phyloP scores from a whole-genome alignment of 2,797 vertebrate species.

The Melanotaenia trifasciata region DNA sequence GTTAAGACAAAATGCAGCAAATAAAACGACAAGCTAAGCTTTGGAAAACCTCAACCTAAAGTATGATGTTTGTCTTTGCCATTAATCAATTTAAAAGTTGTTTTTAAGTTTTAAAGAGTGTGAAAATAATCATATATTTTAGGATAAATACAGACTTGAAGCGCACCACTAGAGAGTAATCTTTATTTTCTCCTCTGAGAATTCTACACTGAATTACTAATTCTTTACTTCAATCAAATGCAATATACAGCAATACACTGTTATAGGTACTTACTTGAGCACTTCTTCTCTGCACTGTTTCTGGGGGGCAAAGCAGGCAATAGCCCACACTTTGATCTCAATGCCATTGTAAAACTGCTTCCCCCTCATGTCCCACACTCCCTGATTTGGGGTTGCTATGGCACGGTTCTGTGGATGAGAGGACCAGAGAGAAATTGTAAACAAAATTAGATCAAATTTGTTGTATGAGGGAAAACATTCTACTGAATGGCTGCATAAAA shows the following conservation, averaged over 20 bases:
- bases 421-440: slow-evolving; percentile 4
- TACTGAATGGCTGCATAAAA: neutral
- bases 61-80: no score
- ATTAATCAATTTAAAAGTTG: neutral
- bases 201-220: slow-evolving; percentile 7
- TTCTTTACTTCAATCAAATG: neutral
- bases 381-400: slow-evolving; percentile 98
- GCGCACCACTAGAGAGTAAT: neutral
- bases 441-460: slow-evolving; percentile 9
- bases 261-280: slow-evolving; percentile 91
- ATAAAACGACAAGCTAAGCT: neutral
- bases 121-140: neutral
- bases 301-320: slow-evolving; percentile 98
- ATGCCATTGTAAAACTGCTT: slow-evolving; percentile 99
- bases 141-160: neutral
- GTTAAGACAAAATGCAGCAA: neutral
- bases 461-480: neutral
- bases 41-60: neutral
- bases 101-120: neutral
- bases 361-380: slow-evolving; percentile 99
- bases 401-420: slow-evolving; percentile 90
- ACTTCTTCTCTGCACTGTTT: slow-evolving; percentile 99
- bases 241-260: neutral
- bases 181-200: neutral
- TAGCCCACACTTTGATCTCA: slow-evolving; percentile 99